Evolutionary conservation across 2,888 invertebrate species (phyloP).

Genomic region (Arenicola marina): DNA sequence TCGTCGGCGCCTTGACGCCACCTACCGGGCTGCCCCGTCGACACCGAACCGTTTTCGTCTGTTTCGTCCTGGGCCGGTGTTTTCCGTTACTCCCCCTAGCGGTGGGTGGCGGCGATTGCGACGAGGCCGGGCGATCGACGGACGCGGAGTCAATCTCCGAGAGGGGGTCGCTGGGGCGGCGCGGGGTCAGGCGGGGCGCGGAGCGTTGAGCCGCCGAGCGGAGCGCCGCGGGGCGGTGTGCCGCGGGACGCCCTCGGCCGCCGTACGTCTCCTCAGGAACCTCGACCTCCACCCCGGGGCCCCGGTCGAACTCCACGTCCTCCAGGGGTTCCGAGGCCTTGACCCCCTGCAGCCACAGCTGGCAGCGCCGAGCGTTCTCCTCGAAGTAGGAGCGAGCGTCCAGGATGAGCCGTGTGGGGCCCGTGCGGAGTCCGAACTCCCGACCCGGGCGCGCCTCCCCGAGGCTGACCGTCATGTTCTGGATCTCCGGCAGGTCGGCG

Average conservation of each 20-base stretch:
- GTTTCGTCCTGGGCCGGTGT: too few relatives aligned
- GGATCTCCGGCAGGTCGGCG: conserved; percentile 47
- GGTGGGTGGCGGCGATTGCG: too few relatives aligned
- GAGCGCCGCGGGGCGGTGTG: not conserved
- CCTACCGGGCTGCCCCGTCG: too few relatives aligned
- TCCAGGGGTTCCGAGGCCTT: conserved; percentile 49
- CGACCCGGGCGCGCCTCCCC: conserved; percentile 45
- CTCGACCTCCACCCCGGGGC: conserved; percentile 29
- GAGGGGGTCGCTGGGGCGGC: not conserved
- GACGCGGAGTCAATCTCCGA: not conserved
- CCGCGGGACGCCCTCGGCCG: not conserved
- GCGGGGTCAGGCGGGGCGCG: too few relatives aligned
- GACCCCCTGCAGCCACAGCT: conserved; percentile 49
- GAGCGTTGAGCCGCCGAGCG: not conserved
- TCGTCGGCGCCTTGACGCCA: too few relatives aligned
- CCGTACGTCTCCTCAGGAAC: conserved; percentile 33
- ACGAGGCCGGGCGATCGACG: not conserved
- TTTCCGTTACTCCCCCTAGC: too few relatives aligned
- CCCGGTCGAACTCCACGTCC: conserved; percentile 37
- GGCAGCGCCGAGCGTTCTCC: conserved; percentile 49
- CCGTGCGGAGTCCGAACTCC: conserved; percentile 35
- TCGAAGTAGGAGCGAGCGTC: conserved; percentile 43
- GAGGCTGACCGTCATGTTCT: conserved; percentile 41
- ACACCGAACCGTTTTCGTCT: too few relatives aligned
- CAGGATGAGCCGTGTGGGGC: conserved; percentile 23